Conservation (phyloP, 2,888 invertebrate species). For the Thymelicus lineola region DNA sequence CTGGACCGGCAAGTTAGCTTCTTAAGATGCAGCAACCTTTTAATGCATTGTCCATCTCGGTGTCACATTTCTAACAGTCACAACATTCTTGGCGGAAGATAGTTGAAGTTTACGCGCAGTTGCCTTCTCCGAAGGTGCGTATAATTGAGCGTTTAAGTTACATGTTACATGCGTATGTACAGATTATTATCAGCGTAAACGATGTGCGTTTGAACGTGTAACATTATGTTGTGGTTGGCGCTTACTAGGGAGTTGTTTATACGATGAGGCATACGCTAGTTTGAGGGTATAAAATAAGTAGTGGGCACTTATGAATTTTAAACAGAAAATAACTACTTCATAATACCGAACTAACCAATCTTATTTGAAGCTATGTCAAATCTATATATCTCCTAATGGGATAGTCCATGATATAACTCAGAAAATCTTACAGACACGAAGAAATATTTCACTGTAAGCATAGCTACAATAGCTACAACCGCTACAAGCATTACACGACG, state of each 20-base stretch:
- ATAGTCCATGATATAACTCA: background rate
- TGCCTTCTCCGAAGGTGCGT: slow-evolving; percentile 17
- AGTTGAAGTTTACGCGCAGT: slow-evolving; percentile 6
- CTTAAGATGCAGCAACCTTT: slow-evolving; percentile 44
- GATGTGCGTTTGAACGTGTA: slow-evolving; percentile 47
- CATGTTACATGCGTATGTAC: slow-evolving; percentile 39
- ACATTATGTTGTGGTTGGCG: slow-evolving; percentile 23
- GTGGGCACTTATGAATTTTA: no score
- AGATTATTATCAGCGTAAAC: slow-evolving; percentile 46
- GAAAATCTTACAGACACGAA: background rate
- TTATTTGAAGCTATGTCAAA: background rate
- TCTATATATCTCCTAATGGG: no score
- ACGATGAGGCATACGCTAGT: background rate
- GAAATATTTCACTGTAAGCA: background rate
- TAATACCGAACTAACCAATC: no score
- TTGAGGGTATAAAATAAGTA: no score
- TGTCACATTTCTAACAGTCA: slow-evolving; percentile 31
- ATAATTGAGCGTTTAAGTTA: slow-evolving; percentile 32
- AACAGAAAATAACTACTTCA: no score
- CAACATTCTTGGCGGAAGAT: background rate
- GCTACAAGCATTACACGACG: slow-evolving; percentile 3
- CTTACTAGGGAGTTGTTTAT: background rate
- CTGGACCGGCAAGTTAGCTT: slow-evolving; percentile 51
- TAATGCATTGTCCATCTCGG: slow-evolving; percentile 41
- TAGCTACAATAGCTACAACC: no score